Conservation (phyloP, 1,140 invertebrate species). For the Oppia nitens region DNA sequence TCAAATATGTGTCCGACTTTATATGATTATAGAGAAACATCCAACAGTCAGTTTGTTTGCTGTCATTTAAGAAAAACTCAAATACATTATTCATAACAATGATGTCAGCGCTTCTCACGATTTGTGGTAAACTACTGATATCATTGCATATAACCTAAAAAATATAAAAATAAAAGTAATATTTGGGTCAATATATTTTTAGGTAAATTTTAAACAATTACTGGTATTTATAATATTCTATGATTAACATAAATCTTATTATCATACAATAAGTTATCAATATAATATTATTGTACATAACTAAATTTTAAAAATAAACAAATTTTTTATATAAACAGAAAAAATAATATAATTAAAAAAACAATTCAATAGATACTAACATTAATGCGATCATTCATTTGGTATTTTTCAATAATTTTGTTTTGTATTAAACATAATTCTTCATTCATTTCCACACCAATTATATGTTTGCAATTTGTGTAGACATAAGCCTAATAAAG, state of each 20-base stretch:
- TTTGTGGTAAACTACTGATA: constrained; percentile 36
- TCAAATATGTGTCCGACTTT: constrained; percentile 34
- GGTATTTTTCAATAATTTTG: constrained; percentile 39
- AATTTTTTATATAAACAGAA: too few relatives aligned
- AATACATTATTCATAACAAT: constrained; percentile 44
- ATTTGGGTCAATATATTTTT: too few relatives aligned
- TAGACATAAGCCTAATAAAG: constrained; percentile 42
- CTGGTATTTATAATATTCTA: too few relatives aligned
- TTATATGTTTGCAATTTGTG: constrained; percentile 39
- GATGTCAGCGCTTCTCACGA: constrained; percentile 38
- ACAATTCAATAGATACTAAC: constrained; percentile 22
- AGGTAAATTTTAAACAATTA: too few relatives aligned
- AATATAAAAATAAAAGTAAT: too few relatives aligned
- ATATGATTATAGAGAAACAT: constrained; percentile 37
- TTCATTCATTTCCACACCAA: constrained; percentile 51
- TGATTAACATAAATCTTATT: too few relatives aligned
- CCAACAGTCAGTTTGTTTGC: constrained; percentile 41
- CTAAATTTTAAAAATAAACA: too few relatives aligned
- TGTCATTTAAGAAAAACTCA: constrained; percentile 41
- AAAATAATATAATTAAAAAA: too few relatives aligned
- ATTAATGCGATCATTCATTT: constrained; percentile 26
- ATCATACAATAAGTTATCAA: too few relatives aligned
- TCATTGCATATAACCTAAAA: constrained; percentile 38
- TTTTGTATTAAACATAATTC: constrained; percentile 45
- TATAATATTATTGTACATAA: too few relatives aligned